Percentiles rank a stretch among this genome's conserved stretches.
Conservation (phyloP, 2,113 vertebrate genomes). For the Polyodon spathula region DNA sequence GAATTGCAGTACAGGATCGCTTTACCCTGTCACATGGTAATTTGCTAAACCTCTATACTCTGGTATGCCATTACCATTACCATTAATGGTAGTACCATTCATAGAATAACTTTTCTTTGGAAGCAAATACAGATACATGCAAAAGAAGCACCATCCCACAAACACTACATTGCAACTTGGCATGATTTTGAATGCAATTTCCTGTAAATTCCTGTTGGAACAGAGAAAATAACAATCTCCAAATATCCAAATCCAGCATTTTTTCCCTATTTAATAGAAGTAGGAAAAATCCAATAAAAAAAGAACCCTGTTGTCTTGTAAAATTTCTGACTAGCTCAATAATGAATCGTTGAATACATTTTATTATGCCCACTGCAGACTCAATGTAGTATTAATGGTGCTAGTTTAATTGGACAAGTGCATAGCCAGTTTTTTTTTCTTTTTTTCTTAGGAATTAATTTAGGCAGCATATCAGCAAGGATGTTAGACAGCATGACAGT, state of each 20-base stretch:
- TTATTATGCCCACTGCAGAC: conserved; percentile 29
- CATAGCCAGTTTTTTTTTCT: no score
- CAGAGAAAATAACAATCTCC: conserved; percentile 26
- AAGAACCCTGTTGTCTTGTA: conserved; percentile 32
- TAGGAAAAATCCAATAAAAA: conserved; percentile 37
- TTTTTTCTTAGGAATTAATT: no score
- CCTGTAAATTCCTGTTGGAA: conserved; percentile 11
- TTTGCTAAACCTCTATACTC: no score
- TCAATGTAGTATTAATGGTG: conserved; percentile 28
- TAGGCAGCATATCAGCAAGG: no score
- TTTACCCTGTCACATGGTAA: no score
- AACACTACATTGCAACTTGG: not conserved
- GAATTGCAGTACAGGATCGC: no score
- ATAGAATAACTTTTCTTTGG: no score
- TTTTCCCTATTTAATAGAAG: conserved; percentile 35
- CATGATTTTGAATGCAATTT: not conserved
- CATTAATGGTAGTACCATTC: no score
- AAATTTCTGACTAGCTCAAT: conserved; percentile 35
- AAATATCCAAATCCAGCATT: conserved; percentile 28
- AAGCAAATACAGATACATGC: not conserved
- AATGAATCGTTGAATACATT: conserved; percentile 46
- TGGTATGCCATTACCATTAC: no score
- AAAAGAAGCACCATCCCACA: not conserved
- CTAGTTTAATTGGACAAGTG: conserved; percentile 6
- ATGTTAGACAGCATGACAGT: no score